Conservation (phyloP, 2,888 invertebrate genomes). For the Microdon myrmicae region DNA sequence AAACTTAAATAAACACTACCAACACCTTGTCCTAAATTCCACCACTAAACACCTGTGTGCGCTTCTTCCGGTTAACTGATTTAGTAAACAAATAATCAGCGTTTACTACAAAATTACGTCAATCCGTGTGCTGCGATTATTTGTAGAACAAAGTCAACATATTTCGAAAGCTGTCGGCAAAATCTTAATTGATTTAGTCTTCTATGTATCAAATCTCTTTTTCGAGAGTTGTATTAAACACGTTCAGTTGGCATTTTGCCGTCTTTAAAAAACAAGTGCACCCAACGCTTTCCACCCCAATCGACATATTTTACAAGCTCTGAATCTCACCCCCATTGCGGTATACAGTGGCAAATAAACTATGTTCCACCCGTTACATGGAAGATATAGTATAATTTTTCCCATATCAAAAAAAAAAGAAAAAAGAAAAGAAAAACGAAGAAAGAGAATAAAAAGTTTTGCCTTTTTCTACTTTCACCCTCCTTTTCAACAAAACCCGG, state of each 20-base stretch:
- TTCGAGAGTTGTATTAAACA: conserved; percentile 32
- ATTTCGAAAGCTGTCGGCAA: conserved; percentile 12
- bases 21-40: no score
- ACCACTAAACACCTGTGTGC: no score
- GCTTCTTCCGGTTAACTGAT: no score
- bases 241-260: conserved; percentile 19
- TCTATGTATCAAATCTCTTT: conserved; percentile 36
- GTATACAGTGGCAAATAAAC: no score
- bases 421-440: conserved; percentile 1
- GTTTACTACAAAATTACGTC: neutral
- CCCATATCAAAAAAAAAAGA: conserved; percentile 14
- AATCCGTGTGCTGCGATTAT: neutral
- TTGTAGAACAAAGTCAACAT: no score
- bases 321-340: no score
- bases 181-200: conserved; percentile 37
- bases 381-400: conserved; percentile 19
- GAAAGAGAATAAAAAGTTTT: neutral
- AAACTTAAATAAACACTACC: no score
- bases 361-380: no score
- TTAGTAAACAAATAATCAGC: neutral
- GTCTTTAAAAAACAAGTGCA: conserved; percentile 7
- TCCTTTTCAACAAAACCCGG: no score
- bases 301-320: no score
- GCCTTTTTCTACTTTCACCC: neutral
- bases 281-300: conserved; percentile 22